phyloP scores from a whole-genome alignment of 2,113 vertebrate species.

The Phasianus colchicus region DNA sequence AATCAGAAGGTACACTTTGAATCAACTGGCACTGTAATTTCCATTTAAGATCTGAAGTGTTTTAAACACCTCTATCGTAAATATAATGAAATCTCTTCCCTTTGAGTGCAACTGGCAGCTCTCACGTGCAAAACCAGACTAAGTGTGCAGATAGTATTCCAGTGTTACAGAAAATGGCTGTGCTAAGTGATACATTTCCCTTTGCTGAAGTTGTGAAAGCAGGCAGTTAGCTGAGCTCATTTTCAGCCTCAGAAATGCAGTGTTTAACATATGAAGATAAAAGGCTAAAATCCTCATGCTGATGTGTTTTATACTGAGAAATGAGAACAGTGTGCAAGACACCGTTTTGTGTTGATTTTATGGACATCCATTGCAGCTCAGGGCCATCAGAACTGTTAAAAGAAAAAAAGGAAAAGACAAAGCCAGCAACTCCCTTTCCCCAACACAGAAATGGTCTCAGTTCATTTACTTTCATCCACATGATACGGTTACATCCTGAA shows the following conservation, averaged over 20 bases:
- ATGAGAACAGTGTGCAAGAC: rapidly evolving
- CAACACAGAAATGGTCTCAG: neutral
- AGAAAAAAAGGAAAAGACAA: neutral
- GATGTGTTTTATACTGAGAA: neutral
- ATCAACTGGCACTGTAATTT: constrained; percentile 14
- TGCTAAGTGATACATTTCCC: neutral
- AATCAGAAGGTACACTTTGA: neutral
- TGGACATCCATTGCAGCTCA: neutral
- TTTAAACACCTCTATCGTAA: neutral
- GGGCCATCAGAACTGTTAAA: neutral
- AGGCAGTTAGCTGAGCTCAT: neutral
- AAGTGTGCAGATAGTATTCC: neutral
- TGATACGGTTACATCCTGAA: neutral
- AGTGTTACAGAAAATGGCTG: neutral
- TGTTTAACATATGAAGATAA: neutral
- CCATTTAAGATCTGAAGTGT: neutral
- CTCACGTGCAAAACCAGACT: neutral
- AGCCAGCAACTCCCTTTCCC: neutral
- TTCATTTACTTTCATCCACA: rapidly evolving
- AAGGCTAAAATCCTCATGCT: neutral
- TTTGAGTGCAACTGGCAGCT: neutral
- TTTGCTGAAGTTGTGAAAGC: neutral
- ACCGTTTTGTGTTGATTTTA: neutral
- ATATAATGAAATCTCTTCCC: neutral
- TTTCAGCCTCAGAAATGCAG: neutral